phyloP scores from a whole-genome alignment of 1,140 invertebrate genomes.

The Scaptodrosophila lebanonensis region DNA sequence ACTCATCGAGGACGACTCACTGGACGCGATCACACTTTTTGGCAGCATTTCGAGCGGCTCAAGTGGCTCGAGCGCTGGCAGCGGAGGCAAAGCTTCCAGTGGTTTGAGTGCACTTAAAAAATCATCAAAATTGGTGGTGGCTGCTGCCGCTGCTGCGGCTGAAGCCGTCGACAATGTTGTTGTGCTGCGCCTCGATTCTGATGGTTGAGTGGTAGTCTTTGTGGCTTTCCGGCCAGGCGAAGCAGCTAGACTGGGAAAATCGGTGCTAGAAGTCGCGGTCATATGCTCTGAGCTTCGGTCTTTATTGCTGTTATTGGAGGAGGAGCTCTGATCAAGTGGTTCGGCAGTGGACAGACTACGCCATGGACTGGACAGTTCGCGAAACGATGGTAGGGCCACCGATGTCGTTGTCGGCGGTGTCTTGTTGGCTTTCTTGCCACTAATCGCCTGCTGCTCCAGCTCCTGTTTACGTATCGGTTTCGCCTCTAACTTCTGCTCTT shows the following conservation, averaged over 20 bases:
- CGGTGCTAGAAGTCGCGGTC: too few species aligned
- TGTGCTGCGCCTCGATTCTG: not conserved
- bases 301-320: constrained; percentile 1
- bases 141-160: not conserved
- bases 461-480: not conserved
- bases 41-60: constrained; percentile 20
- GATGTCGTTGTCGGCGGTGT: not conserved
- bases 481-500: not conserved
- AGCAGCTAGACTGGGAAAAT: constrained; percentile 18
- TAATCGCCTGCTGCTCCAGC: constrained; percentile 11
- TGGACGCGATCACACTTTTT: not conserved
- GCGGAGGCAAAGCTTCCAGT: constrained; percentile 50
- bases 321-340: too few species aligned
- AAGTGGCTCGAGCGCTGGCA: constrained; percentile 60
- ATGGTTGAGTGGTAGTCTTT: not conserved
- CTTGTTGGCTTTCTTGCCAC: not conserved
- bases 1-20: constrained; percentile 26
- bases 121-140: constrained; percentile 45
- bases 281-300: too few species aligned
- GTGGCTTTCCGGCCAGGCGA: not conserved
- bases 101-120: constrained; percentile 42
- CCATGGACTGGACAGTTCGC: constrained; percentile 10
- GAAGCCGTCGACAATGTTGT: not conserved
- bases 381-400: not conserved
- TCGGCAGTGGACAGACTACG: too few species aligned